Evolutionary conservation across 2,113 vertebrate genomes (phyloP), one percentile per base, ranked within the genome.

Genomic region (Pseudopodoces humilis): DNA sequence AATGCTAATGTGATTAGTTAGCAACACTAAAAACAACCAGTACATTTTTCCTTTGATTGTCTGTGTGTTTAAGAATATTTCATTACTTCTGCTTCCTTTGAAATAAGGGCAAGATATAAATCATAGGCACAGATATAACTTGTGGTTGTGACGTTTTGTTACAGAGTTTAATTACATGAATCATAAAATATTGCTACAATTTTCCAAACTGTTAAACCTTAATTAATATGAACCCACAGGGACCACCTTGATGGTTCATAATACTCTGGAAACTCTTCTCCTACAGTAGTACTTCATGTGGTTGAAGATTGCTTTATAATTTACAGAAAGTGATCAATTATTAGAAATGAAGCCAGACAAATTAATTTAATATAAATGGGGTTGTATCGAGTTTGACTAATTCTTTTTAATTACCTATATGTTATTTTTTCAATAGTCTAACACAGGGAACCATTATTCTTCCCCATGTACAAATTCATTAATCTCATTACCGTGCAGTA

Each of bases 331-430:
- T 97, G 96, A 98, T 98, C 98, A 98, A 98, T 98, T 98, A 98
- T 98, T 98, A 98, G 97, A 98, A 98, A 98, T 98, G 96, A 98
- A 97, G 95, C 96, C 96, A 98, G 98, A 98, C 98, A 98, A 99
- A 99, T 99, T 99, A 99, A 99, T 99, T 98, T 98, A 98, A 98
- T 99, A 99, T 98, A 99, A 99, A 99, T 99, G 99, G 98, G 98
- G 98, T 98, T 96, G 98, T 98, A 98, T 97, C 93, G 97, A 97
- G 98, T 97, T 98, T 99, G 99, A 99, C 99, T 98, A 99, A 99
- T 99, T 98, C 98, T 96, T 99, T 99, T 99, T 99, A 99, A 99
- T 99, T 99, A 99, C 98, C 98, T 98, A 97, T 98, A 98, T 98
- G 98, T 98, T 99, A 98, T 99, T 98, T 99, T 98, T 99, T 99